Percentiles rank a stretch among this genome's conserved stretches.
These are phyloP conservation scores for Protobothrops mucrosquamatus DNA, from an alignment of 2,113 vertebrate genomes.

Conservation along the genomic window DNA sequence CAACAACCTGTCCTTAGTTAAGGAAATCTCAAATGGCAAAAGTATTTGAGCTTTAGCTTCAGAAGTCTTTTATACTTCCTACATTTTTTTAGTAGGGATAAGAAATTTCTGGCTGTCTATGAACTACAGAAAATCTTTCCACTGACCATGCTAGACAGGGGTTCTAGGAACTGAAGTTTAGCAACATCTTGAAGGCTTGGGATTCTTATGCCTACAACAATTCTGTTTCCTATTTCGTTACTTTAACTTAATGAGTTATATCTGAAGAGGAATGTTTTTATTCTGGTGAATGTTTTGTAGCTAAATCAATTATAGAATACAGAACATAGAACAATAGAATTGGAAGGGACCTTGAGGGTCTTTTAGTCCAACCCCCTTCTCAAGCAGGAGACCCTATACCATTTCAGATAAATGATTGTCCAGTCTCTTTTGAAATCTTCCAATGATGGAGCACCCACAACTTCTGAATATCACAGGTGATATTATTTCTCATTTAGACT, in stretches of 20 bases:
- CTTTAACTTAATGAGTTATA: not conserved
- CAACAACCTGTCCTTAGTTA: not conserved
- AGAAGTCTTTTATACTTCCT: not conserved
- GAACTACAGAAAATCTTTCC: not conserved
- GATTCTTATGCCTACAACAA: not conserved
- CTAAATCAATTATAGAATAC: not conserved
- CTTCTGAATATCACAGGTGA: not conserved
- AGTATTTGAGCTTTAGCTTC: too few species aligned
- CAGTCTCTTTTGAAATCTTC: not conserved
- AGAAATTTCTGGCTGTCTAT: not conserved
- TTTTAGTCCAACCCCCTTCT: not conserved
- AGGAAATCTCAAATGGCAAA: rapidly evolving
- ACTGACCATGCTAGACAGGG: not conserved
- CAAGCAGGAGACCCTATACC: not conserved
- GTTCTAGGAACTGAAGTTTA: not conserved
- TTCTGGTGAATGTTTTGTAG: not conserved
- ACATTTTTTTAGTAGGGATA: not conserved
- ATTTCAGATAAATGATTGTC: not conserved
- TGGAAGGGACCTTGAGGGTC: not conserved
- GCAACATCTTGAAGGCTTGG: not conserved
- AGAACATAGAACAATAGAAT: not conserved
- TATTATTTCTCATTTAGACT: not conserved
- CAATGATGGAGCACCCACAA: not conserved
- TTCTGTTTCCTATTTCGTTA: not conserved
- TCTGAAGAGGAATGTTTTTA: not conserved